phyloP scores from a whole-genome alignment of 2,797 vertebrate species.

The Gymnopithys bicolor region DNA sequence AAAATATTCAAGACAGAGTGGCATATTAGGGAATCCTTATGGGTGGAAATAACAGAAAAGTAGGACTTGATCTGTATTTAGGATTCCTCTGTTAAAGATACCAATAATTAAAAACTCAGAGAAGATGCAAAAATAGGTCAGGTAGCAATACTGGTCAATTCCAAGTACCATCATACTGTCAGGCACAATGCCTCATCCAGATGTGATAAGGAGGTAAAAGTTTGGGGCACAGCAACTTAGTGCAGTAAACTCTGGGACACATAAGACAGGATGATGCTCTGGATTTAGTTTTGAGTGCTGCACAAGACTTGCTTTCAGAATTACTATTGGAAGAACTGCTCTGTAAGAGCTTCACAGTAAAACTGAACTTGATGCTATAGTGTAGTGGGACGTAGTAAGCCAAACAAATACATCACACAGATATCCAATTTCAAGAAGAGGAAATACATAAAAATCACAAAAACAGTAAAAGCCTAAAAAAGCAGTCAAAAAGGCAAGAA shows the following conservation, averaged over 20 bases:
- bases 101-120: not conserved
- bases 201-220: not conserved
- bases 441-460: conserved; percentile 14
- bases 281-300: not conserved
- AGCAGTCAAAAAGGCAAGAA: conserved; percentile 24
- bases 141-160: not conserved
- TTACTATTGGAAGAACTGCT: not conserved
- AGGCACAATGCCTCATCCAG: not conserved
- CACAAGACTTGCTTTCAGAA: not conserved
- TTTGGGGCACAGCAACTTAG: not conserved
- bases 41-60: not conserved
- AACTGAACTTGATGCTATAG: not conserved
- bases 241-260: not conserved
- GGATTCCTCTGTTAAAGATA: not conserved
- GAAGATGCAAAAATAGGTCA: not conserved
- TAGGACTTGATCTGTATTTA: not conserved
- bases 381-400: not conserved
- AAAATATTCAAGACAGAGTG: not conserved
- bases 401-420: conserved; percentile 30
- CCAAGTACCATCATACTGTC: not conserved
- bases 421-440: conserved; percentile 14
- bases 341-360: not conserved
- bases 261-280: not conserved
- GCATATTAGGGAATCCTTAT: not conserved
- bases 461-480: conserved; percentile 21